Percentiles rank a stretch among this genome's conserved stretches.
phyloP scores from a whole-genome alignment of 2,113 vertebrate genomes.

The Nycticryphes semicollaris region DNA sequence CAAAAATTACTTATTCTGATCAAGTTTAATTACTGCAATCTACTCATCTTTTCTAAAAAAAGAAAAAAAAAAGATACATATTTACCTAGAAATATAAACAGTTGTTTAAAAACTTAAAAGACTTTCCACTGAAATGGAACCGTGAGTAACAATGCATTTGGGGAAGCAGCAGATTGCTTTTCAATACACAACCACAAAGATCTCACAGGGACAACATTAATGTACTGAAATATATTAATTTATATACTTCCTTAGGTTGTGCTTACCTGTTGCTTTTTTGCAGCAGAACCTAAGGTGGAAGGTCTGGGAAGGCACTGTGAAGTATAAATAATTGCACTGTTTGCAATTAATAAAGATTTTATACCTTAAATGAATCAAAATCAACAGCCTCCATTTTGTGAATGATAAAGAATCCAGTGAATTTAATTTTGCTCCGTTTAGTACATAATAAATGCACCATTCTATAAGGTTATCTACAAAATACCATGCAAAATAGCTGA shows the following conservation, averaged over 20 bases:
- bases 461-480: slow-evolving; percentile 75
- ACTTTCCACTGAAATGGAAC: slow-evolving; percentile 81
- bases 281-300: slow-evolving; percentile 99
- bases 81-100: slow-evolving; percentile 79
- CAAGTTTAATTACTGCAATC: slow-evolving; percentile 72
- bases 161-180: slow-evolving; percentile 82
- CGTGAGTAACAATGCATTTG: slow-evolving; percentile 79
- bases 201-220: slow-evolving; percentile 86
- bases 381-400: slow-evolving; percentile 89
- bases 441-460: slow-evolving; percentile 77
- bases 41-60: slow-evolving; percentile 56
- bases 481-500: slow-evolving; percentile 81
- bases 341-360: slow-evolving; percentile 97
- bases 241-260: slow-evolving; percentile 94
- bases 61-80: neutral
- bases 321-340: slow-evolving; percentile 97
- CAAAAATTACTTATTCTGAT: slow-evolving; percentile 68
- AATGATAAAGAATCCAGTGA: slow-evolving; percentile 82
- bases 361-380: slow-evolving; percentile 88
- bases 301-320: slow-evolving; percentile 99
- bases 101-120: slow-evolving; percentile 73
- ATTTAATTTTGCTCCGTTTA: slow-evolving; percentile 72
- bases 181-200: slow-evolving; percentile 85
- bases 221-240: slow-evolving; percentile 80
- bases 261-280: slow-evolving; percentile 99